phyloP scores from a whole-genome alignment of 2,888 invertebrate species.

The Lycocerus yunnanus region DNA sequence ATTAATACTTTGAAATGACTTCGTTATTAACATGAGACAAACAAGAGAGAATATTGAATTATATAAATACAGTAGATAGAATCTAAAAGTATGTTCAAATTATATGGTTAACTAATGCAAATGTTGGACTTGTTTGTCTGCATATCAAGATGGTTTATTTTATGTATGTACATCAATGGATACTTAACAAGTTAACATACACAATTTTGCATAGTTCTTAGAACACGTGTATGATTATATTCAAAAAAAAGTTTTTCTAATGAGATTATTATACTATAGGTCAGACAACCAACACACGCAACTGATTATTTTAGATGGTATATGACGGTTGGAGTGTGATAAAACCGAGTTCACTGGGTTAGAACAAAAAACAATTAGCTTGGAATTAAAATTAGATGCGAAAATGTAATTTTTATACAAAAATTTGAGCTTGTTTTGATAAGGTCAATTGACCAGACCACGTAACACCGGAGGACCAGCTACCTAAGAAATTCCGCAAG shows the following conservation, averaged over 20 bases:
- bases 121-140: not conserved
- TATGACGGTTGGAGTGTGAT: not conserved
- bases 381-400: not conserved
- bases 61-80: not conserved
- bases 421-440: too few relatives aligned
- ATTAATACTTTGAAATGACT: not conserved
- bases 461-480: too few relatives aligned
- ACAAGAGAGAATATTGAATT: not conserved
- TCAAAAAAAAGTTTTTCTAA: not conserved
- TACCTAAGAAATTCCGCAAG: too few relatives aligned
- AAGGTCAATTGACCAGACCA: too few relatives aligned
- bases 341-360: not conserved
- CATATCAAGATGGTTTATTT: not conserved
- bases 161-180: not conserved
- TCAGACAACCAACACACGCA: not conserved
- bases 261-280: not conserved
- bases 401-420: too few relatives aligned
- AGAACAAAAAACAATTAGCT: not conserved
- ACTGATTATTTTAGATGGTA: not conserved
- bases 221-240: not conserved
- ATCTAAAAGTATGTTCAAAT: not conserved
- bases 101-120: not conserved
- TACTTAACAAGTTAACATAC: not conserved
- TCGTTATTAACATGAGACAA: not conserved
- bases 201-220: conserved; percentile 1